Conservation (phyloP, 2,113 vertebrate genomes). For the Hemichromis elongatus region DNA sequence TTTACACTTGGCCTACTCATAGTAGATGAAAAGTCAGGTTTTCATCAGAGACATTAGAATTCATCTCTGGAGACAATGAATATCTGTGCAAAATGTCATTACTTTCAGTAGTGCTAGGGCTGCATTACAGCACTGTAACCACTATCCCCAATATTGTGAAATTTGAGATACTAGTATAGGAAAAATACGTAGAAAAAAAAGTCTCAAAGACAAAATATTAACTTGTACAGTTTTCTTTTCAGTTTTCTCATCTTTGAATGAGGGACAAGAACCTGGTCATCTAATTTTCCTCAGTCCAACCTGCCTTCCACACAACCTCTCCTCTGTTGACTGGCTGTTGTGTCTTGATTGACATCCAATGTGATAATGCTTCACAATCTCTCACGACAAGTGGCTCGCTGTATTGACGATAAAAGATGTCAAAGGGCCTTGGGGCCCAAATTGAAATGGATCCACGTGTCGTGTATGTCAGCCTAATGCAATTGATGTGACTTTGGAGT, state of each 20-base stretch:
- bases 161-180: neutral
- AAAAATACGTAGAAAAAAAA: neutral
- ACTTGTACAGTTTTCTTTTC: neutral
- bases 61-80: neutral
- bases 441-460: conserved; percentile 29
- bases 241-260: neutral
- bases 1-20: neutral
- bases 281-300: neutral
- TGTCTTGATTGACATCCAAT: conserved; percentile 32
- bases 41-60: neutral
- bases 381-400: conserved; percentile 17
- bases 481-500: neutral
- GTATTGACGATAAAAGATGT: conserved; percentile 5
- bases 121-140: neutral
- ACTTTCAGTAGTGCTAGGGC: neutral
- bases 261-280: neutral
- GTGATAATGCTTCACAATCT: conserved; percentile 5
- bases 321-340: conserved; percentile 20
- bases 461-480: neutral
- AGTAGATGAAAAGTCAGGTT: neutral
- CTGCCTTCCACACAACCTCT: neutral
- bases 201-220: neutral
- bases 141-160: neutral
- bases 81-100: neutral
- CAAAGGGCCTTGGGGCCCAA: conserved; percentile 20